Percentiles rank a stretch among this genome's conserved stretches.
Evolutionary conservation across 1,140 invertebrate genomes (phyloP).

Genomic region (Ceratina australensis): DNA sequence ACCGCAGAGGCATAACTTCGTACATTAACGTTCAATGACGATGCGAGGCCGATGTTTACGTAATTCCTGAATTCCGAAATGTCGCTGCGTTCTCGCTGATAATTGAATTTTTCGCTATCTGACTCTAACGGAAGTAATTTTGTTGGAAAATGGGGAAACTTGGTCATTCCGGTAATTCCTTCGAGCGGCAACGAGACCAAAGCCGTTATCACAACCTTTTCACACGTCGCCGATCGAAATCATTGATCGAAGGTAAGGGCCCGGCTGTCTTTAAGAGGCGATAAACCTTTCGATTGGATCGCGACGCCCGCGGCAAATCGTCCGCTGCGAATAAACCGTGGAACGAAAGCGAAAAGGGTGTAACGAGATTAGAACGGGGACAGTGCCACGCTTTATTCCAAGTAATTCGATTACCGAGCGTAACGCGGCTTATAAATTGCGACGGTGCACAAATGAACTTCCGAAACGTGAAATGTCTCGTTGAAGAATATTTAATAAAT

Average conservation of each 20-base stretch:
- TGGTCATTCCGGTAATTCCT: conserved; percentile 37
- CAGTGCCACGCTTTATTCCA: too few species aligned
- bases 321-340: conserved; percentile 30
- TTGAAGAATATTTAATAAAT: too few species aligned
- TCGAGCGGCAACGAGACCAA: background rate
- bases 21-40: too few species aligned
- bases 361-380: background rate
- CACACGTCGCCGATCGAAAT: conserved; percentile 5
- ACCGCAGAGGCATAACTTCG: background rate
- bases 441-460: too few species aligned
- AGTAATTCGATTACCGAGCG: background rate
- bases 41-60: too few species aligned
- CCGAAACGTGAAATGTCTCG: too few species aligned
- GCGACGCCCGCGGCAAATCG: background rate
- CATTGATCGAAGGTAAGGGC: background rate
- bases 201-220: background rate
- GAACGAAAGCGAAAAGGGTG: conserved; percentile 15
- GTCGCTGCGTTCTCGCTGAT: too few species aligned
- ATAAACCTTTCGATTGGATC: conserved; percentile 13
- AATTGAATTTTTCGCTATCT: too few species aligned
- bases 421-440: background rate
- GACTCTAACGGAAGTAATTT: too few species aligned
- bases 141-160: background rate
- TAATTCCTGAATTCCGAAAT: background rate
- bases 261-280: conserved; percentile 7